These are phyloP conservation scores for Bellardia pandia DNA, from an alignment of 2,888 invertebrate species.

Conservation along the genomic window DNA sequence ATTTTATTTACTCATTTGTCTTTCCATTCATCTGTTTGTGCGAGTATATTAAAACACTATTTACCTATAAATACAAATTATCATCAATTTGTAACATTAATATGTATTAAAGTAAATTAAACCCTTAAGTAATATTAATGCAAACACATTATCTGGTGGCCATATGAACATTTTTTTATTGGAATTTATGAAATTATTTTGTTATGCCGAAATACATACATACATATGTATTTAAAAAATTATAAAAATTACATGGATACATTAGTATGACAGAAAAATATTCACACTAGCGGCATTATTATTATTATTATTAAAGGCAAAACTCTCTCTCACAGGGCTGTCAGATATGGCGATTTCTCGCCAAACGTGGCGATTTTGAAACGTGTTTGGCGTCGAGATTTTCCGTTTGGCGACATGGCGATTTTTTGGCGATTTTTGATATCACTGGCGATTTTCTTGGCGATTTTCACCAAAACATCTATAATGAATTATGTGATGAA, in stretches of 20 bases:
- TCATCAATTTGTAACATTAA: constrained; percentile 5
- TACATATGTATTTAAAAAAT: background rate
- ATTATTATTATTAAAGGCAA: too few species aligned
- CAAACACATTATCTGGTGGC: constrained; percentile 16
- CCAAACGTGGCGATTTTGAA: too few species aligned
- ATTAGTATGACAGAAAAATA: constrained; percentile 1
- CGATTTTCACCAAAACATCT: too few species aligned
- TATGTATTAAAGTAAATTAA: constrained; percentile 35
- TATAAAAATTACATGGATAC: background rate
- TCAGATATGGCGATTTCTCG: too few species aligned
- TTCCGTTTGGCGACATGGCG: too few species aligned
- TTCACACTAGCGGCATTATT: background rate
- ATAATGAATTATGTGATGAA: too few species aligned
- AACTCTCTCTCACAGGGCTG: too few species aligned
- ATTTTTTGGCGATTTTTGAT: too few species aligned
- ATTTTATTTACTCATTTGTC: too few species aligned
- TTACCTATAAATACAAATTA: background rate
- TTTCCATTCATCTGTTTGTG: background rate
- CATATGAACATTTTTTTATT: background rate
- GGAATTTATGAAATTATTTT: constrained; percentile 24
- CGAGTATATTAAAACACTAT: background rate
- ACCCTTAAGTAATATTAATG: constrained; percentile 3
- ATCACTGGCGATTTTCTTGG: too few species aligned
- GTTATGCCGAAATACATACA: background rate
- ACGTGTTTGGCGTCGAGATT: too few species aligned